Percentiles rank a stretch among this genome's conserved stretches.
Conservation (phyloP, 2,113 vertebrate genomes). For the Crotalus viridis region DNA sequence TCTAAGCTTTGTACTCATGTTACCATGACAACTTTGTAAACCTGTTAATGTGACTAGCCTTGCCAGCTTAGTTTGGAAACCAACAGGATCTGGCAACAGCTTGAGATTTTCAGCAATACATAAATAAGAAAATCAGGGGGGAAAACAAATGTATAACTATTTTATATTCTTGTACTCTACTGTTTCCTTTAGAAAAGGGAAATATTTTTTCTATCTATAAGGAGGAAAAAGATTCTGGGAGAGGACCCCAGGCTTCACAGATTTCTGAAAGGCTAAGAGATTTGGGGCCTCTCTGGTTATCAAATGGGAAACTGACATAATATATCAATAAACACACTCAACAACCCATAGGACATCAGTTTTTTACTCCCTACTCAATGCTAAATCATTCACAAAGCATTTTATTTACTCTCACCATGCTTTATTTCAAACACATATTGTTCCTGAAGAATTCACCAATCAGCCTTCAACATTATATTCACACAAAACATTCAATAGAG, state of each 20-base stretch:
- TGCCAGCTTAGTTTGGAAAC: slow-evolving; percentile 9
- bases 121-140: neutral
- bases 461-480: neutral
- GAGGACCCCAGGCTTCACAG: neutral
- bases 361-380: neutral
- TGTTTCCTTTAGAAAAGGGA: neutral
- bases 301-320: neutral
- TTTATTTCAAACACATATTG: neutral
- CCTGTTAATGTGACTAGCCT: slow-evolving; percentile 23
- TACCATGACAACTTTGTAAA: slow-evolving; percentile 58
- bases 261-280: neutral
- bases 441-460: neutral
- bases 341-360: neutral
- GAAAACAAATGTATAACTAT: neutral
- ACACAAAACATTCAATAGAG: neutral
- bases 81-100: slow-evolving; percentile 1
- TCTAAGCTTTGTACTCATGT: slow-evolving; percentile 37
- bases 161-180: neutral
- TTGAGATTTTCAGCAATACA: neutral
- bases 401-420: neutral
- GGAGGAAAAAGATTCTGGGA: neutral
- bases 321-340: neutral
- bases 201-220: neutral
- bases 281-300: neutral
- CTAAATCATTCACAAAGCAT: neutral